A percentile compares a stretch with the other conserved stretches of the same genome.
phyloP scores from a whole-genome alignment of 92 coral and sea anemone genomes.

The Virgularia gustaviana region DNA sequence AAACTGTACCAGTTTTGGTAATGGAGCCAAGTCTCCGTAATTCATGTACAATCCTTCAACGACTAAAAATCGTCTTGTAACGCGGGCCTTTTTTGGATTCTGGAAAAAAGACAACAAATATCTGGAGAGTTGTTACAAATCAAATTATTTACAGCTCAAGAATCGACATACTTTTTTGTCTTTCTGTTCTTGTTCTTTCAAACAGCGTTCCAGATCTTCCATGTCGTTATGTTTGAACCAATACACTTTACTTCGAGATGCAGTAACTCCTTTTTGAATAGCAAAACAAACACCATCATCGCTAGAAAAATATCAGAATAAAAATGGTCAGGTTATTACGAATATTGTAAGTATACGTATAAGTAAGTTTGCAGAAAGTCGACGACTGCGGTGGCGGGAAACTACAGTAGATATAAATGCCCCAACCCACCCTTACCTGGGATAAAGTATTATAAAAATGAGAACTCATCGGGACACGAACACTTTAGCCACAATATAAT shows the following conservation, averaged over 20 bases:
- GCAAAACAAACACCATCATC: constrained; percentile 97
- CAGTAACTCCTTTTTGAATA: constrained; percentile 89
- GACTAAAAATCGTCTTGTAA: constrained; percentile 87
- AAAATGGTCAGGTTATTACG: neutral
- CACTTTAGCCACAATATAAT: no score
- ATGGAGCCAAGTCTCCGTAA: constrained; percentile 93
- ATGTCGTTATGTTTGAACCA: constrained; percentile 99
- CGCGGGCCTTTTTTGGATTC: constrained; percentile 92
- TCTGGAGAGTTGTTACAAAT: neutral
- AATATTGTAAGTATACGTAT: neutral
- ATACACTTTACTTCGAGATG: constrained; percentile 91
- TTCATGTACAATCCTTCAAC: constrained; percentile 85
- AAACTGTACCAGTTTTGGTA: constrained; percentile 80
- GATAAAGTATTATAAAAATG: no score
- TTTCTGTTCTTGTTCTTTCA: constrained; percentile 86
- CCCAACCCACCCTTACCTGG: no score
- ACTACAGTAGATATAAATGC: no score
- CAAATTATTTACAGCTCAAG: neutral
- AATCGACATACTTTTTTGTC: constrained; percentile 65
- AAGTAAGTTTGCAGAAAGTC: neutral
- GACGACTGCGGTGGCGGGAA: neutral
- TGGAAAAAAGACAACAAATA: constrained; percentile 10
- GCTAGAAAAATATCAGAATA: constrained; percentile 47
- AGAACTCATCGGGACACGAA: no score
- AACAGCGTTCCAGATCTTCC: constrained; percentile 85